Conservation (phyloP, 1,140 invertebrate genomes). For the Trichogramma pretiosum region DNA sequence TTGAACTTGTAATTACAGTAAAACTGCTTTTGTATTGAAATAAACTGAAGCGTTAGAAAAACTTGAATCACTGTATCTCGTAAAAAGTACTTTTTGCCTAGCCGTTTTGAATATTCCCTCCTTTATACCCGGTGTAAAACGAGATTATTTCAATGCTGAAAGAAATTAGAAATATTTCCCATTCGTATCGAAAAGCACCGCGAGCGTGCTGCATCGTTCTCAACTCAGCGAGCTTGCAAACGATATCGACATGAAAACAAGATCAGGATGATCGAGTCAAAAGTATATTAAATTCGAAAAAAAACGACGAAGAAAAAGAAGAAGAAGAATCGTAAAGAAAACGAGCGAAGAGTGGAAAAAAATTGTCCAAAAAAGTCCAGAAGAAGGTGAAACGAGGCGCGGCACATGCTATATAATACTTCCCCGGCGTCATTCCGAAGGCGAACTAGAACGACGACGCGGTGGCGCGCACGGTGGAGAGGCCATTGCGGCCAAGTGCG, state of each 20-base stretch:
- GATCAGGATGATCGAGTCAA: neutral
- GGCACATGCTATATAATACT: constrained; percentile 8
- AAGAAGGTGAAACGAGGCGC: constrained; percentile 4
- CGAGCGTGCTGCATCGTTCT: too few species aligned
- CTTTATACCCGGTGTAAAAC: too few species aligned
- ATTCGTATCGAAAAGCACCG: neutral
- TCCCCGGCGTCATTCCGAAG: too few species aligned
- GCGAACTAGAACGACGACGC: too few species aligned
- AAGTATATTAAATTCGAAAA: constrained; percentile 7
- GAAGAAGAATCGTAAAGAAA: too few species aligned
- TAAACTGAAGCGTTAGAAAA: too few species aligned
- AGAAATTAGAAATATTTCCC: constrained; percentile 3
- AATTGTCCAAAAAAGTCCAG: constrained; percentile 5
- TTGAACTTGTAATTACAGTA: too few species aligned
- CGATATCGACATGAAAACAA: neutral
- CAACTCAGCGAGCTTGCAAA: neutral
- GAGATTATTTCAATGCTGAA: neutral
- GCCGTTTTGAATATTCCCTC: too few species aligned
- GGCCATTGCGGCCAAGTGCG: constrained; percentile 22
- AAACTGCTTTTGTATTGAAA: too few species aligned
- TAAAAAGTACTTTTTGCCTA: too few species aligned
- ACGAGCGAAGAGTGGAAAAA: neutral
- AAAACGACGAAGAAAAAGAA: too few species aligned
- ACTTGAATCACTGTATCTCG: too few species aligned
- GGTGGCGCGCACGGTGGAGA: constrained; percentile 17